These are phyloP conservation scores for Percopsis omiscomaycus DNA, from an alignment of 2,797 vertebrate genomes.

Conservation along the genomic window DNA sequence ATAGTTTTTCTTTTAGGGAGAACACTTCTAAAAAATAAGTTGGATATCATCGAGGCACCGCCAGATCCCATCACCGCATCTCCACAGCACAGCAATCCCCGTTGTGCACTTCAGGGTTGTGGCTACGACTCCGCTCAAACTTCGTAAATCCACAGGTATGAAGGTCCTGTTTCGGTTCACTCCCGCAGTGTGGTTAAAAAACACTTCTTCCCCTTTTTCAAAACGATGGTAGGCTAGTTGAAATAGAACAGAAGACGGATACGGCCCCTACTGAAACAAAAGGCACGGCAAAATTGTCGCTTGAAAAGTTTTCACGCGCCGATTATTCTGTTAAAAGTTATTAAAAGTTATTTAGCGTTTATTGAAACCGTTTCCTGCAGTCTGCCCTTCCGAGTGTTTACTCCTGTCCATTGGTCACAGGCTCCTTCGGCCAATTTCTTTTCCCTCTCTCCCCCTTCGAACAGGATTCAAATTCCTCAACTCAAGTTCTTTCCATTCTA, in stretches of 20 bases:
- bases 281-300: neutral
- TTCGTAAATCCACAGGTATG: slow-evolving; percentile 32
- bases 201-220: slow-evolving; percentile 32
- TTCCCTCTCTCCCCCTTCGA: slow-evolving; percentile 55
- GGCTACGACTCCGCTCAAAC: slow-evolving; percentile 15
- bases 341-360: slow-evolving; percentile 44
- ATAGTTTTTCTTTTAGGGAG: slow-evolving; percentile 25
- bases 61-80: slow-evolving; percentile 64
- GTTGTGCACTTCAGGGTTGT: slow-evolving; percentile 10
- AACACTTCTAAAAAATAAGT: slow-evolving; percentile 11
- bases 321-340: slow-evolving; percentile 12
- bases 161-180: slow-evolving; percentile 28
- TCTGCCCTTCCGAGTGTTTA: slow-evolving; percentile 27
- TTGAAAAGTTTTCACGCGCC: neutral
- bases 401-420: slow-evolving; percentile 54
- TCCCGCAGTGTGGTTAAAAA: too few relatives aligned
- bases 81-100: slow-evolving; percentile 21
- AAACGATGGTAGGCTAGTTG: too few relatives aligned
- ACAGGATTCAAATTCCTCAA: slow-evolving; percentile 79
- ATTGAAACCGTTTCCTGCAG: slow-evolving; percentile 40
- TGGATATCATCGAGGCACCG: slow-evolving; percentile 11
- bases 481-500: slow-evolving; percentile 68
- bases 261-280: neutral
- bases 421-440: slow-evolving; percentile 34
- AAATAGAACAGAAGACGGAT: too few relatives aligned